phyloP scores from a whole-genome alignment of 1,140 invertebrate genomes.

The Sogatella furcifera region DNA sequence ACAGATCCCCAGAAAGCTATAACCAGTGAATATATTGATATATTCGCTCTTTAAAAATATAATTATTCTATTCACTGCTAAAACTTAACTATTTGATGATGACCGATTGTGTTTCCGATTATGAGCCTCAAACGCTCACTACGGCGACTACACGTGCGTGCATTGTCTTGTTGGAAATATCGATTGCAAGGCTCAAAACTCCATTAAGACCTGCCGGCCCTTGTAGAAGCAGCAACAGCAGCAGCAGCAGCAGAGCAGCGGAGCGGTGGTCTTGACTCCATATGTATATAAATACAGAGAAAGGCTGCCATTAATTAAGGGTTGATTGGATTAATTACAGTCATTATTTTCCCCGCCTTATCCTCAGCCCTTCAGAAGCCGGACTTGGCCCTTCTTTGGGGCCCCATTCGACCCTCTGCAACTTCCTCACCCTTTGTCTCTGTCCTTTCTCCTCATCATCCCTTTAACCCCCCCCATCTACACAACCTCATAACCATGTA shows the following conservation, averaged over 20 bases:
- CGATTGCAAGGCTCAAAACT: constrained; percentile 35
- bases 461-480: neutral
- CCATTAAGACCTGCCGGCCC: constrained; percentile 31
- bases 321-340: constrained; percentile 39
- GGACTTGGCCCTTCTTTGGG: neutral
- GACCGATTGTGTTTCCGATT: neutral
- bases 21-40: no score
- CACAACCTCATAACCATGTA: neutral
- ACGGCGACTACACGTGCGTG: neutral
- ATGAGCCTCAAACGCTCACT: neutral
- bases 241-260: no score
- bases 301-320: constrained; percentile 37
- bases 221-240: neutral
- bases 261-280: neutral
- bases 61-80: no score
- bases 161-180: constrained; percentile 28
- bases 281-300: constrained; percentile 30
- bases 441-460: neutral
- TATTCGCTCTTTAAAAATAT: no score
- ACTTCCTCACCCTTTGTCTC: neutral
- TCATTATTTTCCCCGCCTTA: constrained; percentile 30
- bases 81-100: no score
- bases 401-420: neutral
- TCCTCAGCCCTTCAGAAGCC: neutral
- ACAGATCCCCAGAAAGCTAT: no score